Evolutionary conservation across 2,797 vertebrate species (phyloP), one percentile per base, ranked within the genome.

Genomic region (Cheirogaleus major): DNA sequence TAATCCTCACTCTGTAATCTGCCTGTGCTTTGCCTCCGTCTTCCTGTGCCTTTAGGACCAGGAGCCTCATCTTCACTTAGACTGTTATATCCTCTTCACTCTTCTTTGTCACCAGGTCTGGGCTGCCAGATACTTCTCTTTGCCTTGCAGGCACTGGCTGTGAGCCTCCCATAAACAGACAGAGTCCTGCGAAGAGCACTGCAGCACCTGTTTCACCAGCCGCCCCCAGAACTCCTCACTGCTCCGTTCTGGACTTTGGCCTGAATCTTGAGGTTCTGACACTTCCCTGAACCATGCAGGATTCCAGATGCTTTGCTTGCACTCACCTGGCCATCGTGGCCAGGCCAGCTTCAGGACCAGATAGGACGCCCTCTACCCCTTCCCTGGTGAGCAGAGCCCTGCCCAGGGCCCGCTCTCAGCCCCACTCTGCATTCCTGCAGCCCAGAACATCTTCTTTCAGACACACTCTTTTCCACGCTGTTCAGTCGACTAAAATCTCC

Each of bases 221-320:
- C 25, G 55, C 25, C 4, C 4, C 1, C 0, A 0, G 17, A 27
- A 63, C 17, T 25, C 57, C 35, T 30, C 27, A 11, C 22, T 7
- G 4, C 25, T 38, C 3, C 3, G 0, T 7, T 82, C n/a, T 25
- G 38, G 52, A 23, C 61, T 52, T 23, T n/a, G 52, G 41, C 52
- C 30, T 75, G 5, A 43, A 5, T 69, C 61, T 43, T 12, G 22
- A 41, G 7, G 7, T 23, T 43, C 59, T 12, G 7, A 35, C 43
- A 32, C 17, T 30, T 57, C n/a, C 17, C 14, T 27, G 48, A 65
- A 23, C 55, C 5, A 2, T 9, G 48, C 41, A 32, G 35, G 18
- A 50, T 35, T 57, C 23, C 35, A 2, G 27, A 7, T 2, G 41
- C 11, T 88, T 23, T 67, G 52, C 50, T 52, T 67, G 25, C 32